Evolutionary conservation across 2,888 invertebrate species (phyloP).

Genomic region (Lasioglossum leucozonium): DNA sequence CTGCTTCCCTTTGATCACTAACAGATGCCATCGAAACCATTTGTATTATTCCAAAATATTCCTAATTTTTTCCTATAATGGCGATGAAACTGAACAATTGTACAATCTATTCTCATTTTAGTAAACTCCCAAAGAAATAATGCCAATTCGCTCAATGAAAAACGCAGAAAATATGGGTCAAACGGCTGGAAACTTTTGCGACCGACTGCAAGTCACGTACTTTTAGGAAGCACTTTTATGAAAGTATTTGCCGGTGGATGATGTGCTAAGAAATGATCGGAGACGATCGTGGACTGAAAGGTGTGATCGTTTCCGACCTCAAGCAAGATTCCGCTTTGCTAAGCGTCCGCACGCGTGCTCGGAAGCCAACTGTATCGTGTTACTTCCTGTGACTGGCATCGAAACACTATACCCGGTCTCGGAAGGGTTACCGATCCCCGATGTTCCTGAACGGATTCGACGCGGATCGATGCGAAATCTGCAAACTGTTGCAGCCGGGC

Average conservation of each 20-base stretch:
- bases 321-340: not conserved
- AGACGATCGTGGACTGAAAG: not conserved
- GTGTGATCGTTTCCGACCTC: not conserved
- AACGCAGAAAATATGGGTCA: too few relatives aligned
- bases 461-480: constrained; percentile 41
- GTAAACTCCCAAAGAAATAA: not conserved
- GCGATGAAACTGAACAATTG: not conserved
- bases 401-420: constrained; percentile 71
- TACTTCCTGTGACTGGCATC: constrained; percentile 74
- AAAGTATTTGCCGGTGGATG: not conserved
- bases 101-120: not conserved
- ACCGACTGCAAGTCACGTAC: too few relatives aligned
- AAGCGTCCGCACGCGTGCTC: constrained; percentile 75
- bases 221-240: not conserved
- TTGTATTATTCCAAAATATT: not conserved
- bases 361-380: constrained; percentile 77
- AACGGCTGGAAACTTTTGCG: too few relatives aligned
- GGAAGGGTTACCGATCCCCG: constrained; percentile 70
- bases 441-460: constrained; percentile 33
- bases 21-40: not conserved
- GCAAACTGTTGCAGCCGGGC: not conserved
- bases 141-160: not conserved
- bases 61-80: not conserved
- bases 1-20: not conserved
- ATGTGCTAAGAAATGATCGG: not conserved